Evolutionary conservation across 2,888 invertebrate genomes (phyloP), one percentile per base, ranked within the genome.

Genomic region (Hoplodrina ambigua): DNA sequence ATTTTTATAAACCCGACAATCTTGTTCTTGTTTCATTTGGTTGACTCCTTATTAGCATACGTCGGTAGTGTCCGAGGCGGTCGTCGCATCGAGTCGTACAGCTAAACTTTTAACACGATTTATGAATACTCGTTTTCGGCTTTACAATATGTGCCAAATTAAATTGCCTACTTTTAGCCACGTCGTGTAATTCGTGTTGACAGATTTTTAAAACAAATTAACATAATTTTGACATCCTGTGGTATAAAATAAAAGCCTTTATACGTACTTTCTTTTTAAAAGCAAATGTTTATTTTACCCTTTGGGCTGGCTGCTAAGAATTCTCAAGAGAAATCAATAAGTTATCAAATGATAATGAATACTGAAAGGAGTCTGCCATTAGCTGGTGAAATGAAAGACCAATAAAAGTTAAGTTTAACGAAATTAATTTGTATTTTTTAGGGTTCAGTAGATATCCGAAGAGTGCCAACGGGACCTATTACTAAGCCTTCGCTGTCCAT

Each of bases 1-100:
- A 94, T 94, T 93, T 93, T 93, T 92, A 92, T 92, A 92, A 94
- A 93, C 90, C 90, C 86, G 94, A 90, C 92, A 91, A 91, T 94
- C 94, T 94, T 90, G 94, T 94, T 94, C 93, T 93, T 90, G 94
- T 94, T 93, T 92, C 87, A 88, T 90, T 87, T 84, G 86, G 89
- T 86, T 85, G 88, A 87, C 87, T 86, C 82, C 90, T 90, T 90
- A 93, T 94, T 94, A 90, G 88, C 92, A 93, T 92, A 91, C 86
- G 76, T 74, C 75, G 86, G 76, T 78, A 78, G 72, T 69, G 85
- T 78, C 79, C 83, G 80, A 33, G 46, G 80, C 75, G 78, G 69
- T 84, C 78, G 78, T 76, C n/a, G n/a, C n/a, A n/a, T n/a, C n/a
- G n/a, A n/a, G 76, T 76, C 78, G 81, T 85, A 80, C 76, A 75